Evolutionary conservation across 2,888 invertebrate genomes (phyloP).

Genomic region (Caenorhabditis wallacei): DNA sequence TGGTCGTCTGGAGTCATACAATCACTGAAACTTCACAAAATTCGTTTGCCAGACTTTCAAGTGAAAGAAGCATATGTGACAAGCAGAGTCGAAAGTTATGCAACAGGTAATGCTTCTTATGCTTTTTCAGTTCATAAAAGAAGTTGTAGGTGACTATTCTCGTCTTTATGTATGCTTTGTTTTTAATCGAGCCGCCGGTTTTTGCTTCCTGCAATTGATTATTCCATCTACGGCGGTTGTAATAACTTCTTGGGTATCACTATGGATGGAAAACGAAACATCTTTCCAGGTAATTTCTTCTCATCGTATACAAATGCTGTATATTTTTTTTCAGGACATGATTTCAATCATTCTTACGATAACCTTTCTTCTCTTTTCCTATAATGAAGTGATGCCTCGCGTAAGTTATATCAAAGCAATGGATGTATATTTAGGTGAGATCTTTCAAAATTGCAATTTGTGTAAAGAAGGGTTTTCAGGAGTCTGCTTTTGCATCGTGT

Average conservation of each 20-base stretch:
- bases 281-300: slow-evolving; percentile 67
- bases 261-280: slow-evolving; percentile 83
- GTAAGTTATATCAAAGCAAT: slow-evolving; percentile 82
- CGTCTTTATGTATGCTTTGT: slow-evolving; percentile 82
- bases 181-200: slow-evolving; percentile 81
- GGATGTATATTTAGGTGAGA: slow-evolving; percentile 73
- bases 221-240: slow-evolving; percentile 83
- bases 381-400: slow-evolving; percentile 83
- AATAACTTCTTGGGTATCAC: slow-evolving; percentile 83
- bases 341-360: slow-evolving; percentile 82
- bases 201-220: slow-evolving; percentile 82
- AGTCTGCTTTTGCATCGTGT: slow-evolving; percentile 83
- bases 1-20: slow-evolving; percentile 77
- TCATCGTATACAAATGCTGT: too few relatives aligned
- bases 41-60: slow-evolving; percentile 80
- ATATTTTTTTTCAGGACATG: too few relatives aligned
- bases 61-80: slow-evolving; percentile 81
- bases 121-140: too few relatives aligned
- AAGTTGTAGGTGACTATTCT: slow-evolving; percentile 79
- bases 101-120: slow-evolving; percentile 72
- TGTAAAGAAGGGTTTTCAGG: too few relatives aligned
- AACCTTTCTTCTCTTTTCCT: slow-evolving; percentile 82
- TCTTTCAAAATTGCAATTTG: too few relatives aligned
- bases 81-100: slow-evolving; percentile 78
- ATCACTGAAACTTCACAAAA: slow-evolving; percentile 74